Conservation (phyloP, 2,888 invertebrate species). For the Mythimna albipuncta region DNA sequence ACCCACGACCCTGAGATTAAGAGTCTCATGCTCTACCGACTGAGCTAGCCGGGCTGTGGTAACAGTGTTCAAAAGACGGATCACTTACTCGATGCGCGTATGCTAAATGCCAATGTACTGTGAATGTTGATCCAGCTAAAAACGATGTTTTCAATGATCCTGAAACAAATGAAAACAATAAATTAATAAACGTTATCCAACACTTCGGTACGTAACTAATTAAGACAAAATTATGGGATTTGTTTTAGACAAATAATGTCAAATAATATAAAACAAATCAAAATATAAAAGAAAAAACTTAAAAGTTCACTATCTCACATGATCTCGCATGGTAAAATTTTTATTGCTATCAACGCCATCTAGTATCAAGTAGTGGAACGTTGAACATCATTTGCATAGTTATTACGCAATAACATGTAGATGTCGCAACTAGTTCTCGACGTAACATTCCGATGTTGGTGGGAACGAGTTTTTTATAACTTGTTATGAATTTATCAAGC, state of each 20-base stretch:
- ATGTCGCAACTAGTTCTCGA: slow-evolving; percentile 72
- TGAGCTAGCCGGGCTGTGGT: slow-evolving; percentile 86
- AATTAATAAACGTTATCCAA: background rate
- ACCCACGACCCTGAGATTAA: slow-evolving; percentile 92
- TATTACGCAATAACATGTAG: slow-evolving; percentile 67
- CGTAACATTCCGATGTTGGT: slow-evolving; percentile 58
- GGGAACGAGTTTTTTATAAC: slow-evolving; percentile 63
- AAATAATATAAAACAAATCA: background rate
- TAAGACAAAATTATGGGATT: background rate
- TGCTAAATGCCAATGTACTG: slow-evolving; percentile 98
- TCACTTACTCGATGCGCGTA: slow-evolving; percentile 95
- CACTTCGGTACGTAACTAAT: background rate
- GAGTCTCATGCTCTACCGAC: slow-evolving; percentile 91
- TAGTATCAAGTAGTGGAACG: slow-evolving; percentile 60
- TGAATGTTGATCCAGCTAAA: slow-evolving; percentile 95
- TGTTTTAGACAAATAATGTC: background rate
- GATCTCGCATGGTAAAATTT: background rate
- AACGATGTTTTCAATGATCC: slow-evolving; percentile 95
- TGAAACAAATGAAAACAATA: slow-evolving; percentile 81
- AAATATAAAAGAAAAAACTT: background rate
- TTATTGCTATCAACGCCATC: slow-evolving; percentile 67
- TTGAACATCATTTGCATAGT: slow-evolving; percentile 55
- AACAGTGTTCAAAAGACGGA: slow-evolving; percentile 21
- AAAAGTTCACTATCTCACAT: background rate
- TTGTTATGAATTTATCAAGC: slow-evolving; percentile 57